Evolutionary conservation across 2,888 invertebrate species (phyloP), one percentile per base, ranked within the genome.

Genomic region (Idaea biselata): DNA sequence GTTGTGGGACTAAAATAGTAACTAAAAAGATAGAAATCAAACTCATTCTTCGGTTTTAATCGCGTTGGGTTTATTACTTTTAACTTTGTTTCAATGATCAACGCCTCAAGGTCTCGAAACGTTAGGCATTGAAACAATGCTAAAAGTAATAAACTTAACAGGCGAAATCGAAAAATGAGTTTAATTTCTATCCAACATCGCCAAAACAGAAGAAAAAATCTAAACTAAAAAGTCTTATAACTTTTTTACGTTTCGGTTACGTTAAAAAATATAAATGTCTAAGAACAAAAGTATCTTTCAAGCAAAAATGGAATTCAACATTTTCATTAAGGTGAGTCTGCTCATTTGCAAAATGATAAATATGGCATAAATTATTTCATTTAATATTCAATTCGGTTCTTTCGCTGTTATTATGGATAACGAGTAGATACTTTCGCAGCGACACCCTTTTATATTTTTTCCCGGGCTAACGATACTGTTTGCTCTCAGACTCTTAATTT

Each of bases 361-460:
- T 92, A 91, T 92, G 88, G 89, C 92, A 93, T 93, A 93, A 93
- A 93, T 93, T 93, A 93, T 93, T 93, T 93, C 93, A 93, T 93
- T 93, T 93, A 92, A 85, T 91, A 93, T 93, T 93, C 93, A 91
- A 91, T 92, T 92, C 87, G 77, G 86, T 91, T 92, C 90, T 91
- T 91, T 90, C 85, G 76, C 77, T 75, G 83, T 77, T 86, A 88
- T 87, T 85, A 84, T 79, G 82, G 74, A 79, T 81, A 84, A 80
- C 86, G 84, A 86, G 82, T 74, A 84, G 86, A 81, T 85, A 86
- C 86, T 87, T 88, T 80, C 83, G 73, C 74, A 77, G 70, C 83
- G 83, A 85, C 91, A 91, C 90, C 91, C 91, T 89, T 91, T 88
- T 86, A 84, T 84, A 82, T 78, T 81, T 85, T 83, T 76, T 78